Evolutionary conservation across 2,888 invertebrate species (phyloP).

Genomic region (Leucophenga maculata): DNA sequence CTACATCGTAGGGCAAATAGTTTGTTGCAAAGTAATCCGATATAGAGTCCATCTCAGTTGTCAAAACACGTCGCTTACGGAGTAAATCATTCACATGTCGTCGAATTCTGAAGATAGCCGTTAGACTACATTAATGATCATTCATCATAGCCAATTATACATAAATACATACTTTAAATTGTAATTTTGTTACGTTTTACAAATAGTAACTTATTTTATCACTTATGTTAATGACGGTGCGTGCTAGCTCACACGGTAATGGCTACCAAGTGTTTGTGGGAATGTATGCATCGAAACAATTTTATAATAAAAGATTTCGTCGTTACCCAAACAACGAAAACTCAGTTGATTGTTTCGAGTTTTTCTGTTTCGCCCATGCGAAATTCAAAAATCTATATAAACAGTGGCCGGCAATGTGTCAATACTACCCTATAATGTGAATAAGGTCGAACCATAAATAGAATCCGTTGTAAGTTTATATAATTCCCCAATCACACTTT

Average conservation of each 20-base stretch:
- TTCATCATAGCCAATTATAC: slow-evolving; percentile 61
- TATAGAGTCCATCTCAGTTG: slow-evolving; percentile 30
- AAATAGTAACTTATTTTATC: slow-evolving; percentile 67
- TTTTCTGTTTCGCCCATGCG: too few species aligned
- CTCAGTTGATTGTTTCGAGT: too few species aligned
- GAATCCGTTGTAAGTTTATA: background rate
- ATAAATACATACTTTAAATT: slow-evolving; percentile 47
- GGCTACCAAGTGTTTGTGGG: too few species aligned
- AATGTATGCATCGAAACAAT: background rate
- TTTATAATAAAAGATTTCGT: background rate
- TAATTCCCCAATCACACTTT: background rate
- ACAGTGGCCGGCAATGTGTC: slow-evolving; percentile 50
- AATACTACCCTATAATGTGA: slow-evolving; percentile 35
- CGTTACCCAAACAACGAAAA: background rate
- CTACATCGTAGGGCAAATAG: slow-evolving; percentile 46
- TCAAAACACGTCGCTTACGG: slow-evolving; percentile 6
- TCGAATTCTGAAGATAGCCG: slow-evolving; percentile 40
- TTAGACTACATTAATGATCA: slow-evolving; percentile 45
- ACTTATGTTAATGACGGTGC: slow-evolving; percentile 42
- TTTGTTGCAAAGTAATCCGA: slow-evolving; percentile 27
- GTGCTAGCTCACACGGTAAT: background rate
- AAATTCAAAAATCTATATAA: too few species aligned
- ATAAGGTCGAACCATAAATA: background rate
- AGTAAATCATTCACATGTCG: slow-evolving; percentile 19
- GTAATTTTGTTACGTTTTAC: slow-evolving; percentile 62